Percentiles rank a stretch among this genome's conserved stretches.
Conservation (phyloP, 2,113 vertebrate genomes). For the Bubo blakistoni region DNA sequence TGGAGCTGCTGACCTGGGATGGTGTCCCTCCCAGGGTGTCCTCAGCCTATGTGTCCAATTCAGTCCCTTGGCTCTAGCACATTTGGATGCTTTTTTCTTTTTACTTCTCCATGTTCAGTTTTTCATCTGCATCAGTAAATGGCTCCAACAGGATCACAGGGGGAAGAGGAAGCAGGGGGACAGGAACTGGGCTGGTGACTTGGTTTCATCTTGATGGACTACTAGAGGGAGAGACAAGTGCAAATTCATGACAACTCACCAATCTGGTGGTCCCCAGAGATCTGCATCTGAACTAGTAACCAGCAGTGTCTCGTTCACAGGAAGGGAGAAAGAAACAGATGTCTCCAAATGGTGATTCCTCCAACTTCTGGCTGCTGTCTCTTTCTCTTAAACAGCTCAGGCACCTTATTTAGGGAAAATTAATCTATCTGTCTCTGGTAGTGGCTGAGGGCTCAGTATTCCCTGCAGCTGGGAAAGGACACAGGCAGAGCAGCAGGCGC, state of each 20-base stretch:
- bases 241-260: neutral
- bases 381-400: neutral
- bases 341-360: rapidly evolving
- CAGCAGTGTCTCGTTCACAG: neutral
- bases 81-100: neutral
- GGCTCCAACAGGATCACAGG: neutral
- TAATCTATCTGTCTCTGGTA: neutral
- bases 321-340: neutral
- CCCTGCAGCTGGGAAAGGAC: neutral
- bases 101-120: neutral
- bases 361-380: neutral
- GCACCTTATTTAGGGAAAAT: neutral
- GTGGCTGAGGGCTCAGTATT: neutral
- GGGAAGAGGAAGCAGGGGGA: neutral
- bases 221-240: neutral
- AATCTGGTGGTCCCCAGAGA: neutral
- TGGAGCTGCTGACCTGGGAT: neutral
- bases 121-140: neutral
- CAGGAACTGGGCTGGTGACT: neutral
- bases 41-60: neutral
- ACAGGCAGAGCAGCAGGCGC: neutral
- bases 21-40: neutral
- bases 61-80: neutral
- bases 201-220: neutral
- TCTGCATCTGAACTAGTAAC: neutral